Percentiles rank a stretch among this genome's conserved stretches.
Evolutionary conservation across 2,888 invertebrate species (phyloP).

Genomic region (Leptopilina syphax): DNA sequence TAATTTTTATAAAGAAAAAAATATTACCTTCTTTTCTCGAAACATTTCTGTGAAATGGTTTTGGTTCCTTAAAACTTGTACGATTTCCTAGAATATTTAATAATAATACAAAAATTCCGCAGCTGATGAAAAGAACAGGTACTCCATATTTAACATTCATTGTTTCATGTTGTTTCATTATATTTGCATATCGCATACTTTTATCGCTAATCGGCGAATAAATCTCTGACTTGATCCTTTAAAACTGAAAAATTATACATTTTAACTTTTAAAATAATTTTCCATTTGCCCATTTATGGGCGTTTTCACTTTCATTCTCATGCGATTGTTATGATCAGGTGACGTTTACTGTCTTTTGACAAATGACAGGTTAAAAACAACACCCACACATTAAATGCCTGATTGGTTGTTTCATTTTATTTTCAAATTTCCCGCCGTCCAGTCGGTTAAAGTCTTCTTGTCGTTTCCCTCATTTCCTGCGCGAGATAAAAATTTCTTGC

Average conservation of each 20-base stretch:
- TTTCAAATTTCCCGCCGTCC: too few species aligned
- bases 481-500: too few species aligned
- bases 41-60: not conserved
- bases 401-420: too few species aligned
- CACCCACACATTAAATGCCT: too few species aligned
- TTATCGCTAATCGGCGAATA: too few species aligned
- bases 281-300: not conserved
- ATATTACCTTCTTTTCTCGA: slow-evolving; percentile 3
- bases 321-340: not conserved
- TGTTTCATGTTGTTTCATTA: not conserved
- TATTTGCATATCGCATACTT: too few species aligned
- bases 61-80: slow-evolving; percentile 15
- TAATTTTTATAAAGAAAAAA: not conserved
- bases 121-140: slow-evolving; percentile 27
- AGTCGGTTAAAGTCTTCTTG: too few species aligned
- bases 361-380: too few species aligned
- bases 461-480: too few species aligned
- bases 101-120: slow-evolving; percentile 21
- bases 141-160: slow-evolving; percentile 30
- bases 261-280: not conserved
- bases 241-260: too few species aligned
- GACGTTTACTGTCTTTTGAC: not conserved
- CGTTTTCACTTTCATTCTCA: slow-evolving; percentile 10
- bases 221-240: too few species aligned
- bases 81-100: slow-evolving; percentile 18